Base-by-base conservation (phyloP, 2,888 invertebrate species). In the Pogonocherus hispidulus region DNA sequence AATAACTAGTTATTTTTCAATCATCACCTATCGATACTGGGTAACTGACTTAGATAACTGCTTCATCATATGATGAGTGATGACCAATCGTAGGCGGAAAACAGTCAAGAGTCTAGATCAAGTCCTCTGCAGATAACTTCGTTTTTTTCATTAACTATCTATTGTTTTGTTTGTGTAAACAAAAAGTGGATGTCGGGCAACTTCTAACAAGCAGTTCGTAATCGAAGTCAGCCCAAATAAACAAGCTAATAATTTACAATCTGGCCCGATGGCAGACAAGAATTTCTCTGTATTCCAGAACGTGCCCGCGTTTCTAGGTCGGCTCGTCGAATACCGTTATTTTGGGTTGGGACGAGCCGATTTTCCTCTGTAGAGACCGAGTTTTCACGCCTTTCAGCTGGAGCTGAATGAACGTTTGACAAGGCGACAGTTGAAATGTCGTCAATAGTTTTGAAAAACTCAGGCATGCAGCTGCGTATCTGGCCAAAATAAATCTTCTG, bases 231-330 rank as follows among this genome's bases (percentile, higher is more conserved):
- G 19, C 9, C 47, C 18, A 19, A 47, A 47, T 19, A 47, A 47
- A 47, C 47, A 47, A 47, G 20, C 47, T 16, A 47, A 47, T 47
- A 47, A 47, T 47, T 47, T 19, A 47, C 6, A 19, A 47, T 19
- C 6, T 19, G 18, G 46, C 46, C 16, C 16, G 20, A 9, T 47
- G 3, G 47, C 18, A 18, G 1, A 20, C 20, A 20, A 16, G 20
- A 19, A 47, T 11, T 19, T 19, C 47, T 9, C 9, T 27, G 3
- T 27, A 27, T 27, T 27, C 27, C 27, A 8, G 27, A 27, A n/a
- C n/a, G n/a, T n/a, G n/a, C n/a, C n/a, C n/a, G n/a, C n/a, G 18
- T 47, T 47, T 47, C 47, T 47, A 9, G 47, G 47, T 47, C 47
- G 19, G 20, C 3, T 9, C 11, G 47, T 1, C 20, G 18, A 19